Base-by-base conservation (phyloP, 1,140 invertebrate species). In the Drosophila nannoptera region DNA sequence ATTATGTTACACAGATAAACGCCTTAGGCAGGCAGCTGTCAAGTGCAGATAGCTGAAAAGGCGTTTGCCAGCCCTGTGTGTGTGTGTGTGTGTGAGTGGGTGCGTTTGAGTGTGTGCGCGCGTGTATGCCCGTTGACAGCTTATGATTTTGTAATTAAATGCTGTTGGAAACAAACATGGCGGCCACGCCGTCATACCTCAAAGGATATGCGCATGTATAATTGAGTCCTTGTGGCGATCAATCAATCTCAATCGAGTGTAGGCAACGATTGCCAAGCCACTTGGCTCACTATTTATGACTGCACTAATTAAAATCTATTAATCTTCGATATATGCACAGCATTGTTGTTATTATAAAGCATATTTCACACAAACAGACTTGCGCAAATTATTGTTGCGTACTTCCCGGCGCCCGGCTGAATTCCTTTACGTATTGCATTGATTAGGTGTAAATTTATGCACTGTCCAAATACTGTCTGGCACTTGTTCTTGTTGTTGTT, bases 81-180 rank as follows among this genome's bases (percentile, higher is more conserved):
- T 29, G 62, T 64, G 67, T 66, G 46, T 67, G 38, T 42, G 14
- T 40, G 43, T 33, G 50, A 42, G 46, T 38, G 40, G 31, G 40
- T 52, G 35, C 42, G 35, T 22, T 54, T 33, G 54, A 42, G 16
- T 33, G 48, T 32, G 40, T 14, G 40, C 3, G 40, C 14, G 5
- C 2, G 40, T 43, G 40, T 14, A n/a, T 45, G 62, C 54, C 31
- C 69, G 78, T 46, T 84, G 75, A 83, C 80, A 83, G 75, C 75
- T 73, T 80, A 76, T 84, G 78, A 84, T 83, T 83, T 84, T 76
- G 72, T 84, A 83, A 84, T 84, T 83, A 84, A 83, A 83, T 84
- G 69, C 74, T 45, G 64, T 66, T 70, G 66, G 75, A 75, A 78
- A 60, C 69, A 78, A 73, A 71, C 59, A 77, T 55, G 60, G 54